Evolutionary conservation across 2,888 invertebrate species (phyloP).

Genomic region (Catocala fraxini): DNA sequence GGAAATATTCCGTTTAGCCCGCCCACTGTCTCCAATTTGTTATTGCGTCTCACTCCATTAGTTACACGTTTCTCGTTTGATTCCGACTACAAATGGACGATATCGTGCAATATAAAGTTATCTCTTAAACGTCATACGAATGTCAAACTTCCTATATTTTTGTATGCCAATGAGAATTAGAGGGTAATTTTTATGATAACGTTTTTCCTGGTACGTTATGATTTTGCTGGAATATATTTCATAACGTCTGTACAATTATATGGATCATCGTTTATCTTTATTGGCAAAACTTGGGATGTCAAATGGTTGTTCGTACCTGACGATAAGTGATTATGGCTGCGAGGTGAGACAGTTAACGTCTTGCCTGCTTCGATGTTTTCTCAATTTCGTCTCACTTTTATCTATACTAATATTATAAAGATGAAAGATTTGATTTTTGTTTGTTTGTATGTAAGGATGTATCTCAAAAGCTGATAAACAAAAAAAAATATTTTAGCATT

Average conservation of each 20-base stretch:
- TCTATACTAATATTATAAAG: too few relatives aligned
- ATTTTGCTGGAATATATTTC: constrained; percentile 7
- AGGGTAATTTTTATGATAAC: constrained; percentile 23
- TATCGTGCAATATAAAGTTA: constrained; percentile 31
- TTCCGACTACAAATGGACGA: constrained; percentile 38
- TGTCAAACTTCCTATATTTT: constrained; percentile 19
- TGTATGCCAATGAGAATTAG: constrained; percentile 15
- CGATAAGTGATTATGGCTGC: constrained; percentile 28
- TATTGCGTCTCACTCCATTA: constrained; percentile 65
- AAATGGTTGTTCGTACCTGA: constrained; percentile 19
- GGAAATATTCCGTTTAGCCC: constrained; percentile 65
- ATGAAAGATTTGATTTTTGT: too few relatives aligned
- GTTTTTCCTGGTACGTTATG: constrained; percentile 5
- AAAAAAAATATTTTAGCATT: too few relatives aligned
- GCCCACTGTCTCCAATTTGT: constrained; percentile 66
- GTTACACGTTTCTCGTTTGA: constrained; percentile 55
- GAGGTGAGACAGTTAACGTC: constrained; percentile 14
- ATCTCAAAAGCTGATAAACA: too few relatives aligned
- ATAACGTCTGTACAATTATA: constrained; percentile 28
- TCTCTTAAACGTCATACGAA: constrained; percentile 24
- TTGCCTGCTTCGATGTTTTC: neutral
- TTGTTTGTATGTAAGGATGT: too few relatives aligned
- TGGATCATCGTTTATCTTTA: constrained; percentile 29
- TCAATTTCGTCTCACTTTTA: too few relatives aligned
- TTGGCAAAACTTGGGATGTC: constrained; percentile 26